These are phyloP conservation scores for Odontocolon sp. DNA, from an alignment of 2,888 invertebrate genomes.

Conservation along the genomic window DNA sequence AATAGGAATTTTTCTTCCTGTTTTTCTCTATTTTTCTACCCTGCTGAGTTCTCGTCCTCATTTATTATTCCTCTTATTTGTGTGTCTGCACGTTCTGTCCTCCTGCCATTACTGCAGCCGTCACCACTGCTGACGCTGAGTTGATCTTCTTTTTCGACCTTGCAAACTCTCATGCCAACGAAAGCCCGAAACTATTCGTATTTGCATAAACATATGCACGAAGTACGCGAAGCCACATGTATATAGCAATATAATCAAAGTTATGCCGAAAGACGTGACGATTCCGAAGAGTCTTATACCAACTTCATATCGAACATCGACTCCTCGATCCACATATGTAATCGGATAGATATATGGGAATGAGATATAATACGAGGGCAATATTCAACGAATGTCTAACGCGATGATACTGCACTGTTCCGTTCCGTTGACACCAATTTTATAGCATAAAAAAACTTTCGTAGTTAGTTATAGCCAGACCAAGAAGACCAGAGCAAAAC, in stretches of 20 bases:
- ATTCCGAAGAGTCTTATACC: background rate
- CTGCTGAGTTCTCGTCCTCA: background rate
- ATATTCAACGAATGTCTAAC: background rate
- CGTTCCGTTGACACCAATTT: background rate
- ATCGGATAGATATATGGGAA: background rate
- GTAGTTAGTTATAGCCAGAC: background rate
- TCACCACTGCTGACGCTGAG: background rate
- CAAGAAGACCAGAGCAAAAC: background rate
- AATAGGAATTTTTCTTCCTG: background rate
- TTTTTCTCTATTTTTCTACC: background rate
- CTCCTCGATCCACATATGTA: background rate
- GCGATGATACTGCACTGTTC: background rate
- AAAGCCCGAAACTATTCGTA: background rate
- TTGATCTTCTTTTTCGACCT: background rate
- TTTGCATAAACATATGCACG: background rate
- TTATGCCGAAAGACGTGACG: background rate
- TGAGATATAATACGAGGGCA: background rate
- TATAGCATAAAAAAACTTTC: background rate
- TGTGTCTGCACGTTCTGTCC: background rate
- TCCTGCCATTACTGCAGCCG: background rate
- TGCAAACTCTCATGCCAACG: background rate
- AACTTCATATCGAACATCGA: background rate
- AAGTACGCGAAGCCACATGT: background rate
- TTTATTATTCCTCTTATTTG: conserved; percentile 4
- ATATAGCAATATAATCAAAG: background rate